Evolutionary conservation across 2,888 invertebrate genomes (phyloP).

Genomic region (Pseudanteris insignis): DNA sequence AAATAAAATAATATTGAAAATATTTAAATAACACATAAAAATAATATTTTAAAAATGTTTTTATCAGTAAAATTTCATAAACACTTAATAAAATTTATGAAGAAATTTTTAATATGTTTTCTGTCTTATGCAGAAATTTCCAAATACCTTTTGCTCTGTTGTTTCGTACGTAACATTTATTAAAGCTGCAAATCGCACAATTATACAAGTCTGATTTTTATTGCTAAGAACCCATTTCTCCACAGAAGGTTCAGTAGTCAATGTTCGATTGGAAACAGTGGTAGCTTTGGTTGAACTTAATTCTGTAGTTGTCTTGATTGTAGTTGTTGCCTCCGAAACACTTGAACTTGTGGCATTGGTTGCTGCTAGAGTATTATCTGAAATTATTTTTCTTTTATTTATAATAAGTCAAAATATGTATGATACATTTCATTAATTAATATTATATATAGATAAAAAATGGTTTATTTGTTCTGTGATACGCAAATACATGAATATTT

Average conservation of each 20-base stretch:
- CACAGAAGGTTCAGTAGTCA: constrained; percentile 63
- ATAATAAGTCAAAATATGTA: too few species aligned
- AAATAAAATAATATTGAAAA: constrained; percentile 4
- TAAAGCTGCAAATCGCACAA: constrained; percentile 74
- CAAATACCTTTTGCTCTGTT: constrained; percentile 60
- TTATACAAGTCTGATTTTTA: constrained; percentile 72
- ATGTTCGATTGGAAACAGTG: constrained; percentile 49
- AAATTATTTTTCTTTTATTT: too few species aligned
- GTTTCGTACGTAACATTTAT: constrained; percentile 71
- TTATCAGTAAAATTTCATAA: too few species aligned
- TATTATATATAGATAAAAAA: too few species aligned
- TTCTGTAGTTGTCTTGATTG: constrained; percentile 55
- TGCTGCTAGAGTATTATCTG: too few species aligned
- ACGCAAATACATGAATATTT: too few species aligned
- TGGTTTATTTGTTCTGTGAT: too few species aligned
- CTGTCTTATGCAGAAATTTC: too few species aligned
- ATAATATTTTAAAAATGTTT: too few species aligned
- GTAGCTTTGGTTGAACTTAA: constrained; percentile 49
- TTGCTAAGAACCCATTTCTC: constrained; percentile 64
- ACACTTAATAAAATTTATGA: too few species aligned
- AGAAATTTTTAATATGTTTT: too few species aligned
- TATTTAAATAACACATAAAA: neutral
- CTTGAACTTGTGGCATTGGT: neutral
- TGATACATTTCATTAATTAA: too few species aligned
- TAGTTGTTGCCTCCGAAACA: constrained; percentile 1